A percentile compares a stretch with the other conserved stretches of the same genome.
These are phyloP conservation scores for Oligia fasciuncula DNA, from an alignment of 2,888 invertebrate genomes.

Conservation along the genomic window DNA sequence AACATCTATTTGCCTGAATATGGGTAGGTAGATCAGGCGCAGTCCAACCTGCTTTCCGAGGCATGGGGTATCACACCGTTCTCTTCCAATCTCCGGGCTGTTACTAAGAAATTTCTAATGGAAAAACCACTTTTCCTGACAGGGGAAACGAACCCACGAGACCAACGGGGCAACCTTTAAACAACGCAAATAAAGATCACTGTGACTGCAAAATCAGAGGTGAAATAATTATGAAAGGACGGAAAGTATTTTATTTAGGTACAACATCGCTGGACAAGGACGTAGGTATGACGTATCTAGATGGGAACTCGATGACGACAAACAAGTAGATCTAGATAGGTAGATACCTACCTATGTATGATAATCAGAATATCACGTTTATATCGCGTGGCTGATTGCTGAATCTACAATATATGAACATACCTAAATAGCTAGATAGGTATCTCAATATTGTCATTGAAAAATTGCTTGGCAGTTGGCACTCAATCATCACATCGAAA, in stretches of 20 bases:
- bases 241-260: not conserved
- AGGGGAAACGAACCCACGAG: too few relatives aligned
- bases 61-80: too few relatives aligned
- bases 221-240: not conserved
- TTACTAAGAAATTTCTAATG: not conserved
- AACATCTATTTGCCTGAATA: not conserved
- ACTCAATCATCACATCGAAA: conserved; percentile 2
- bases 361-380: conserved; percentile 31
- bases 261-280: not conserved
- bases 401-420: not conserved
- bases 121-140: not conserved
- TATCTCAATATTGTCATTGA: not conserved
- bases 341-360: not conserved
- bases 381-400: conserved; percentile 11
- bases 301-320: conserved; percentile 22
- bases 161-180: not conserved
- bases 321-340: not conserved
- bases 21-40: not conserved
- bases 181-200: not conserved
- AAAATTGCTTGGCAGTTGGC: conserved; percentile 26
- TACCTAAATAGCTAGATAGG: not conserved
- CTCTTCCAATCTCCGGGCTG: not conserved
- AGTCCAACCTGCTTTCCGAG: not conserved
- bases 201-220: not conserved
- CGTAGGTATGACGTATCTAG: conserved; percentile 8